Evolutionary conservation across 2,888 invertebrate genomes (phyloP).

Genomic region (Epirrita christyi): DNA sequence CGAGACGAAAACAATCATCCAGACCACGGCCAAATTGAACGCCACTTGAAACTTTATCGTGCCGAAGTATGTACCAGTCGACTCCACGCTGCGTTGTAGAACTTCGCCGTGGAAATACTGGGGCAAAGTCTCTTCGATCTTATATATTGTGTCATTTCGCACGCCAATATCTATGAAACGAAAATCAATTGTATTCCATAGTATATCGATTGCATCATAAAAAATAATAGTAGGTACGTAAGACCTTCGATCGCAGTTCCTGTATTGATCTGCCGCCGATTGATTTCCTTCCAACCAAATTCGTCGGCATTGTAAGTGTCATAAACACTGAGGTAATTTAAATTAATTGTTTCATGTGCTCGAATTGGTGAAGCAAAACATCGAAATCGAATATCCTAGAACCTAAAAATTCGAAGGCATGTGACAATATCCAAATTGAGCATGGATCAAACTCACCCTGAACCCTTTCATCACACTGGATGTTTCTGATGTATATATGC

Average conservation of each 20-base stretch:
- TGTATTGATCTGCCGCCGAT: slow-evolving; percentile 42
- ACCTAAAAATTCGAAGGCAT: no score
- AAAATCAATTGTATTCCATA: slow-evolving; percentile 12
- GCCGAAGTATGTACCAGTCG: slow-evolving; percentile 76
- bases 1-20: slow-evolving; percentile 95
- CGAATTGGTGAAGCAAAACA: no score
- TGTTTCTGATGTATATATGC: not conserved
- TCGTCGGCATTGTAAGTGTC: slow-evolving; percentile 43
- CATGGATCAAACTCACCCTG: not conserved
- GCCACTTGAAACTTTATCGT: slow-evolving; percentile 94
- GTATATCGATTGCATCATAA: slow-evolving; percentile 36
- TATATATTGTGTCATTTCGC: slow-evolving; percentile 61
- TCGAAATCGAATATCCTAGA: no score
- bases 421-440: no score
- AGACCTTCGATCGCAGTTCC: slow-evolving; percentile 57
- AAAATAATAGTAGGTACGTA: slow-evolving; percentile 36
- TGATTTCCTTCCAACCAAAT: slow-evolving; percentile 48
- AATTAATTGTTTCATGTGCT: no score
- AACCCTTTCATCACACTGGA: not conserved
- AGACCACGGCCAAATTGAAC: slow-evolving; percentile 94
- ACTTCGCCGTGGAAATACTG: slow-evolving; percentile 94
- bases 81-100: slow-evolving; percentile 84
- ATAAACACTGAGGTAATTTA: no score
- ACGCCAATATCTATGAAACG: slow-evolving; percentile 54
- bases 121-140: slow-evolving; percentile 89